Evolutionary conservation across 2,888 invertebrate species (phyloP).

Genomic region (Vandiemenella viatica): DNA sequence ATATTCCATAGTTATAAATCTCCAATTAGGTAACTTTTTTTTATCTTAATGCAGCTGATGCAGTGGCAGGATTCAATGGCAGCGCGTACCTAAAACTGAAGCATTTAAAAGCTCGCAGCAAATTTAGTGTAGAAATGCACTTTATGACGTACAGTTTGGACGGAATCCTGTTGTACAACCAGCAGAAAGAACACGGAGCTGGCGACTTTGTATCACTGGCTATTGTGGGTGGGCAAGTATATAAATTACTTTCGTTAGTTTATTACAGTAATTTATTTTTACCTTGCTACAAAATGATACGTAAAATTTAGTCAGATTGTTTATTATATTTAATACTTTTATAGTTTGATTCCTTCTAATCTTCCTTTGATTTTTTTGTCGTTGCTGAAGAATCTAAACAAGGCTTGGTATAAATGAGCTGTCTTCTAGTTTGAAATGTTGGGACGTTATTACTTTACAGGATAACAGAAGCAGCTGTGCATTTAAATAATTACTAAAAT

Average conservation of each 20-base stretch:
- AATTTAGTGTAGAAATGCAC: slow-evolving; percentile 70
- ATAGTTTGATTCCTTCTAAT: too few species aligned
- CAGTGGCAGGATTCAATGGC: slow-evolving; percentile 64
- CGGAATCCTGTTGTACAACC: slow-evolving; percentile 72
- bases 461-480: too few species aligned
- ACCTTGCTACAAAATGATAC: not conserved
- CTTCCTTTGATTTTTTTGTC: too few species aligned
- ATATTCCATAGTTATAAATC: too few species aligned
- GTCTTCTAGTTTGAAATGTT: too few species aligned
- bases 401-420: too few species aligned
- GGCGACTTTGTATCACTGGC: slow-evolving; percentile 78
- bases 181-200: slow-evolving; percentile 64
- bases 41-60: slow-evolving; percentile 22
- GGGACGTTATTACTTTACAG: too few species aligned
- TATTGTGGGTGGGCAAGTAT: slow-evolving; percentile 51
- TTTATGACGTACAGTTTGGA: slow-evolving; percentile 68
- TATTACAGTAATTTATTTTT: not conserved
- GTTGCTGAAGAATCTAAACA: too few species aligned
- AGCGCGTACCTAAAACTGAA: slow-evolving; percentile 60
- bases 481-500: too few species aligned
- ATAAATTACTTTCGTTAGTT: not conserved
- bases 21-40: slow-evolving; percentile 8
- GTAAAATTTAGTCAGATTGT: too few species aligned
- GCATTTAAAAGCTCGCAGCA: slow-evolving; percentile 65
- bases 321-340: not conserved